A percentile compares a stretch with the other conserved stretches of the same genome.
phyloP scores from a whole-genome alignment of 1,140 invertebrate genomes.

The Pseudobourletiella spinata region DNA sequence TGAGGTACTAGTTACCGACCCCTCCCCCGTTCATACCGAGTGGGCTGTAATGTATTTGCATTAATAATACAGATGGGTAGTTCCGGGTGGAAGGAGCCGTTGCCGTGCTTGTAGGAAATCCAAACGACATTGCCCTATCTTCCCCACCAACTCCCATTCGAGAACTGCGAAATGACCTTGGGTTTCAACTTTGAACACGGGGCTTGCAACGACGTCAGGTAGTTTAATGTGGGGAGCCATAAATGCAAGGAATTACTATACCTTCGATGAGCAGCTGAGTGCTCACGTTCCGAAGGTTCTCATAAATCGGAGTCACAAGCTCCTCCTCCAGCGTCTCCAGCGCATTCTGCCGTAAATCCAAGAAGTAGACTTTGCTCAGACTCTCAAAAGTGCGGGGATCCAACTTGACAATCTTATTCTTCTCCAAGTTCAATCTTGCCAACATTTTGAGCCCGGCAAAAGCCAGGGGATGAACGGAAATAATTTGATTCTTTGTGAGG shows the following conservation, averaged over 20 bases:
- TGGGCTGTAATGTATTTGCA: too few species aligned
- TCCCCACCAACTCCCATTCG: background rate
- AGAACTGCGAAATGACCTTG: background rate
- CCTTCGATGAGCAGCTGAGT: conserved; percentile 64
- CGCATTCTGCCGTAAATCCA: conserved; percentile 62
- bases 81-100: too few species aligned
- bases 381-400: conserved; percentile 55
- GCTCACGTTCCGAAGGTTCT: conserved; percentile 59
- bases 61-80: too few species aligned
- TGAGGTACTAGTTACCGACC: too few species aligned
- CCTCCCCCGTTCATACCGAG: too few species aligned
- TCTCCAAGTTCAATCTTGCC: conserved; percentile 55
- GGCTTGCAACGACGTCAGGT: background rate
- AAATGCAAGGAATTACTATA: background rate
- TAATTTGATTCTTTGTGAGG: conserved; percentile 59
- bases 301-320: conserved; percentile 59
- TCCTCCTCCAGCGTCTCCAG: conserved; percentile 63
- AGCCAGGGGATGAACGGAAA: conserved; percentile 57
- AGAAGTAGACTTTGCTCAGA: conserved; percentile 52
- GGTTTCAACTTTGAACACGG: background rate
- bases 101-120: too few species aligned
- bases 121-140: too few species aligned
- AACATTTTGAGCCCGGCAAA: conserved; percentile 59
- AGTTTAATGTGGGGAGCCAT: background rate
- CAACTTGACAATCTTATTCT: conserved; percentile 59